Conservation (phyloP, 2,888 invertebrate genomes). For the Gryllus longicercus region DNA sequence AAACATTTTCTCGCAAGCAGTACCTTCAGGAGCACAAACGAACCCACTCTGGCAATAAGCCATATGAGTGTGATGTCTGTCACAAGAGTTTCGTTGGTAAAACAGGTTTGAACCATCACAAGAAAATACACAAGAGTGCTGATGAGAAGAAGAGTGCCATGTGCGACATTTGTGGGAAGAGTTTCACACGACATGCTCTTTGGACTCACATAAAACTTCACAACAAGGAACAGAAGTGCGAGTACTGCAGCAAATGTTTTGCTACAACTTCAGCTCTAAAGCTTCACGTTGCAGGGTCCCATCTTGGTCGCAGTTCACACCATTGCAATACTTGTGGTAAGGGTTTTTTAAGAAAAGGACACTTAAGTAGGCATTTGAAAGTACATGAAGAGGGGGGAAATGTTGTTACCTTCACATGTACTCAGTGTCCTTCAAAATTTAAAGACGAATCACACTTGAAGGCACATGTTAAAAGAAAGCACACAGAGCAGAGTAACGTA, state of each 20-base stretch:
- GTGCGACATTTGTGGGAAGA: conserved; percentile 41
- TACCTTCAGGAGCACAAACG: conserved; percentile 39
- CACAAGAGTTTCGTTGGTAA: conserved; percentile 36
- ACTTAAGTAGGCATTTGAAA: conserved; percentile 36
- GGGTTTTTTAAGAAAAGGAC: conserved; percentile 32
- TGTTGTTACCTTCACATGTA: conserved; percentile 27
- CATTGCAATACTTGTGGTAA: conserved; percentile 36
- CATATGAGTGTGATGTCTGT: conserved; percentile 36
- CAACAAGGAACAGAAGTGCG: conserved; percentile 34
- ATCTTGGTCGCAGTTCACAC: conserved; percentile 31
- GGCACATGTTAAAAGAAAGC: conserved; percentile 28
- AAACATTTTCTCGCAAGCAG: conserved; percentile 38
- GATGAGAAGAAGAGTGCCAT: conserved; percentile 32
- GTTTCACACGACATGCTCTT: conserved; percentile 38
- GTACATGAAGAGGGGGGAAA: conserved; percentile 26
- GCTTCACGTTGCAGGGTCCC: conserved; percentile 31
- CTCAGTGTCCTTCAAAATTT: conserved; percentile 31
- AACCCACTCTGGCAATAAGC: conserved; percentile 40
- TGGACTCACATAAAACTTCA: conserved; percentile 39
- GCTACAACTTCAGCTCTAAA: conserved; percentile 32
- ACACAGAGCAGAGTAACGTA: conserved; percentile 29
- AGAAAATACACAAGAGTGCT: conserved; percentile 29
- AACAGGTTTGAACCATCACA: conserved; percentile 37
- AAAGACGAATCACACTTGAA: conserved; percentile 30
- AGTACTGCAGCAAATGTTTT: conserved; percentile 32